Conservation (phyloP, 92 coral and sea anemone genomes). For the Heliopora coerulea region DNA sequence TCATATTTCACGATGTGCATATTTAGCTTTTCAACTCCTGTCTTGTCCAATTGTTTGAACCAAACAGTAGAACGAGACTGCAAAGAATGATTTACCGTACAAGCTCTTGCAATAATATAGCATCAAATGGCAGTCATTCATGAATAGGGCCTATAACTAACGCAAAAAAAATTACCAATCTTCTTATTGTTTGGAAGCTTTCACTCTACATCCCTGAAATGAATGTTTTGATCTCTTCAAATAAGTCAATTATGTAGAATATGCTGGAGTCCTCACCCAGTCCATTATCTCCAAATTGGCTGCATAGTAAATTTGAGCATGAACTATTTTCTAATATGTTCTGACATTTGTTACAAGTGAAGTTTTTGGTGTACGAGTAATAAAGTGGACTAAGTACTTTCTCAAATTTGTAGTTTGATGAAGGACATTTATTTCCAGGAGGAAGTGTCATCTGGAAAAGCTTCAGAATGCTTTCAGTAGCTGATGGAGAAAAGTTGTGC, state of each 20-base stretch:
- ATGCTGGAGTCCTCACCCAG: conserved; percentile 33
- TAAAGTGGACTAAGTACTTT: conserved; percentile 48
- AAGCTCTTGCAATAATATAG: too few species aligned
- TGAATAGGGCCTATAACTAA: too few species aligned
- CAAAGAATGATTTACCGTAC: too few species aligned
- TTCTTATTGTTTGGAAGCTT: neutral
- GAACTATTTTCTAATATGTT: conserved; percentile 48
- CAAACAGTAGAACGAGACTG: too few species aligned
- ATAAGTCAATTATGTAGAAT: conserved; percentile 42
- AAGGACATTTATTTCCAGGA: conserved; percentile 51
- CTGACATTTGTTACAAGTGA: conserved; percentile 61
- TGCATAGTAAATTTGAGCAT: conserved; percentile 48
- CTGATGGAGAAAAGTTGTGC: conserved; percentile 63
- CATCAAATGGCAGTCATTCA: too few species aligned
- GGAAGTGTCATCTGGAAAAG: conserved; percentile 49
- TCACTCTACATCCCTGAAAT: conserved; percentile 36
- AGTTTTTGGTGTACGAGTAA: conserved; percentile 37
- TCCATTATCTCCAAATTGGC: conserved; percentile 4
- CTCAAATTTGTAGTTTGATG: conserved; percentile 58
- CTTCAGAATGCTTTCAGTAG: conserved; percentile 55
- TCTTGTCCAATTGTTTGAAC: too few species aligned
- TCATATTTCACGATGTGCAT: too few species aligned
- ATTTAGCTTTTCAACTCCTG: too few species aligned
- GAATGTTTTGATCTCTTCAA: conserved; percentile 31
- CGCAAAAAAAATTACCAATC: too few species aligned